Conservation (phyloP, 2,888 invertebrate genomes). For the Scaptomyza parva region DNA sequence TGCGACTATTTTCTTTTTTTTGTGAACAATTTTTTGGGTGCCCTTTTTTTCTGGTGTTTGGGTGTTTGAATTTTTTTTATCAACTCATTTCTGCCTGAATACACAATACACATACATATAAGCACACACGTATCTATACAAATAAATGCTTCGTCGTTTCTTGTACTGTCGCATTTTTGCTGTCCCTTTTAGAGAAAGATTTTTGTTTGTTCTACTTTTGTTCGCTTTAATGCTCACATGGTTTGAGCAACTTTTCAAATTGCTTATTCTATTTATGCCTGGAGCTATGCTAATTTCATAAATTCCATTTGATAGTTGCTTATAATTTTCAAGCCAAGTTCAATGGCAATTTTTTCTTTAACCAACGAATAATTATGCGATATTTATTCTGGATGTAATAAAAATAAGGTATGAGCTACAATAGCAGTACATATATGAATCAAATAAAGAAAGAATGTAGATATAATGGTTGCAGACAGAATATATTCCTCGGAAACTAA, state of each 20-base stretch:
- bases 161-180: slow-evolving; percentile 23
- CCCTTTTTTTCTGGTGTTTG: slow-evolving; percentile 9
- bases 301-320: slow-evolving; percentile 31
- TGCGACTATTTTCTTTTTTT: slow-evolving; percentile 26
- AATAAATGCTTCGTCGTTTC: slow-evolving; percentile 3
- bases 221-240: slow-evolving; percentile 29
- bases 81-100: slow-evolving; percentile 64
- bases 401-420: not conserved
- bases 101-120: slow-evolving; percentile 45
- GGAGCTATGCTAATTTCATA: slow-evolving; percentile 61
- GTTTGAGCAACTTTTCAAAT: slow-evolving; percentile 19
- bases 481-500: slow-evolving; percentile 24
- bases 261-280: slow-evolving; percentile 30
- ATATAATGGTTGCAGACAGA: slow-evolving; percentile 44
- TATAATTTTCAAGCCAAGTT: slow-evolving; percentile 6
- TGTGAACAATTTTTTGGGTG: slow-evolving; percentile 17
- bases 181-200: slow-evolving; percentile 32
- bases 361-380: no score
- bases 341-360: no score
- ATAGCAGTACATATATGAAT: slow-evolving; percentile 1
- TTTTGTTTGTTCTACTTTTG: slow-evolving; percentile 27
- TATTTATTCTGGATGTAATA: no score
- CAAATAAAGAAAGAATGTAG: slow-evolving; percentile 33
- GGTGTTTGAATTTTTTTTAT: slow-evolving; percentile 52
- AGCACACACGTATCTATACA: slow-evolving; percentile 30